Base-by-base conservation (phyloP, 2,113 vertebrate genomes). In the Sylvilagus bachmani region DNA sequence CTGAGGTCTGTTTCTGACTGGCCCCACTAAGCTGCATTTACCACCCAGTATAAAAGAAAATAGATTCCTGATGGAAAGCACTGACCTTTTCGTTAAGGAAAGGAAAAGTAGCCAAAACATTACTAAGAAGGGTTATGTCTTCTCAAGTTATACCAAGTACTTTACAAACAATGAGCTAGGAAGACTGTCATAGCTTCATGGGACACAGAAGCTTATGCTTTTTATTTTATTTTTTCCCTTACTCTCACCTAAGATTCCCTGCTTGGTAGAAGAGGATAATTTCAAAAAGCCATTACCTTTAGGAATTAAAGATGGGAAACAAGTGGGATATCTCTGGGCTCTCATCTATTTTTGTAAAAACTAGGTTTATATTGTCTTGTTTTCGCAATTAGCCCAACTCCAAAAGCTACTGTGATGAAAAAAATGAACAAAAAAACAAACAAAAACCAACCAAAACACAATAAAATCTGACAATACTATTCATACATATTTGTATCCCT, bases 401-500 rank as follows among this genome's bases (percentile, higher is more conserved):
- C 25, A 94, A 91, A 71, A 91, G 71, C 25, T 55, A 78, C 33
- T 89, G 6, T 51, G 55, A 93, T 51, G 5, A 90, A 86, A 51
- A 21, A 27, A 44, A 44, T 44, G 44, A 44, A n/a, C n/a, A n/a
- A n/a, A 7, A 44, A 44, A 44, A 38, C 38, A 38, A 44, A 44
- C 44, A 44, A 44, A 44, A 44, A 44, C 44, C 44, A 44, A 44
- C 44, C 19, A 58, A 58, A 14, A 58, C 55, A 25, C 16, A 74
- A 33, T 62, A 10, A 75, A 75, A 11, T 73, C 10, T 71, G 38
- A 94, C 58, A 91, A 16, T 67, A 22, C 31, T 62, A 89, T 69
- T 93, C 38, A 86, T 6, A 19, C 3, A 55, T 49, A 85, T 62
- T 94, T 97, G 64, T 78, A 96, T 88, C 88, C 44, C 29, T 75